Base-by-base conservation (phyloP, 1,140 invertebrate genomes). In the Drosophila malerkotliana region DNA sequence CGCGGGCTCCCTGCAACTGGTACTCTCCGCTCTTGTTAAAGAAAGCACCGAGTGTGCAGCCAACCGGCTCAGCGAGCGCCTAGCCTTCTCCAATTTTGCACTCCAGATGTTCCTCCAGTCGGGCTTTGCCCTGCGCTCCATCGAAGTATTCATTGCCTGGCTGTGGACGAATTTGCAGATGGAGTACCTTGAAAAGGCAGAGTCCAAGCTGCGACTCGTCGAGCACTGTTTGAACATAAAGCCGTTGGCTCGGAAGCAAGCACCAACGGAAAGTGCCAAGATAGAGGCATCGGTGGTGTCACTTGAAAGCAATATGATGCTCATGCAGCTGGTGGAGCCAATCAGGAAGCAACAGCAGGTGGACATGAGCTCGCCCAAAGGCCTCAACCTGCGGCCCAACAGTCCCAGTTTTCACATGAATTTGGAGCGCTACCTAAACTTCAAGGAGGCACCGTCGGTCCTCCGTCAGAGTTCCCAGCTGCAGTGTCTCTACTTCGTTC, bases 101-200 rank as follows among this genome's bases (percentile, higher is more conserved):
- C 57, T 88, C 0, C 79, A 88, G 21, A 18, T 74, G 45, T 49
- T 71, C 7, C 53, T 91, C 1, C 77, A 89, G 51, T 55, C 54
- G 9, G 90, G 90, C 0, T 21, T 88, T 30, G 83, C 76, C 2
- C 44, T 91, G 12, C 76, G 87, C 5, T 10, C 61, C 30, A 66
- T 85, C 4, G 77, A 91, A 61, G 47, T 91, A 4, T 56, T 90
- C 10, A 63, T 74, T 5, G 72, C 63, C 12, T 90, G 83, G 90
- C 44, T 90, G 26, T 79, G 72, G 75, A 79, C 76, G 1, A 91
- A 91, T 55, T 55, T 91, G 37, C 82, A 91, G 53, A 90, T 90
- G 90, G 90, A 91, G 48, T 63, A 74, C 58, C 47, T 91, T 37
- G 73, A 79, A 32, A 77, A 77, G 18, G 85, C 90, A 0, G 66